phyloP scores from a whole-genome alignment of 2,797 vertebrate genomes.

The Sebastolobus alascanus region DNA sequence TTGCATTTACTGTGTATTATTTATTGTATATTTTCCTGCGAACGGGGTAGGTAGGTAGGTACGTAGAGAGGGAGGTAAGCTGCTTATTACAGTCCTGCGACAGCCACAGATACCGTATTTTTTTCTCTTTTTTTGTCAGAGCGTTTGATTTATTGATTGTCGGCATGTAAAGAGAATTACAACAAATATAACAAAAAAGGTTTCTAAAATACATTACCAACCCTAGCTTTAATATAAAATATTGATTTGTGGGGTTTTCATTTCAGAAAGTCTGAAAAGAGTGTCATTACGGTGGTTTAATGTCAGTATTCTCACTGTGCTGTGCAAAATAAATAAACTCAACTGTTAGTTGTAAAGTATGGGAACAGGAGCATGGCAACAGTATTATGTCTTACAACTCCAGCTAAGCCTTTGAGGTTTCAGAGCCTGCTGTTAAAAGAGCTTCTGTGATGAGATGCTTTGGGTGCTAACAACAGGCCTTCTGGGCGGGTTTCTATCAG shows the following conservation, averaged over 20 bases:
- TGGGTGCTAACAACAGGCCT: constrained; percentile 27
- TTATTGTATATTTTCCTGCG: too few species aligned
- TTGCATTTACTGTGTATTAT: too few species aligned
- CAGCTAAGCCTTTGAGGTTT: constrained; percentile 13
- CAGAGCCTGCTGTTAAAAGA: constrained; percentile 21
- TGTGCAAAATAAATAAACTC: not conserved
- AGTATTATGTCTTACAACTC: not conserved
- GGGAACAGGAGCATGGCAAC: not conserved
- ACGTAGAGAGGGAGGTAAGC: too few species aligned
- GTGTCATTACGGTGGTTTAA: not conserved
- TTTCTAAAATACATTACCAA: too few species aligned
- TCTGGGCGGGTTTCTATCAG: constrained; percentile 26
- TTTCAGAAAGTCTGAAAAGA: not conserved
- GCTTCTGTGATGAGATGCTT: constrained; percentile 20
- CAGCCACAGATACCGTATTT: too few species aligned
- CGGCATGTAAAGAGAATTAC: too few species aligned
- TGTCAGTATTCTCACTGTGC: not conserved
- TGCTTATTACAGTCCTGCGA: too few species aligned
- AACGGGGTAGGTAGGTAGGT: too few species aligned
- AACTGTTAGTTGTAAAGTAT: not conserved
- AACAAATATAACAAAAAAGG: too few species aligned
- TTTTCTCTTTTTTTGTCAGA: too few species aligned
- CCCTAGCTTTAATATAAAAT: not conserved
- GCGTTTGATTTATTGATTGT: too few species aligned
- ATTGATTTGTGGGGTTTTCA: not conserved